Percentiles rank a stretch among this genome's conserved stretches.
Evolutionary conservation across 2,113 vertebrate genomes (phyloP).

Genomic region (Mirounga angustirostris): DNA sequence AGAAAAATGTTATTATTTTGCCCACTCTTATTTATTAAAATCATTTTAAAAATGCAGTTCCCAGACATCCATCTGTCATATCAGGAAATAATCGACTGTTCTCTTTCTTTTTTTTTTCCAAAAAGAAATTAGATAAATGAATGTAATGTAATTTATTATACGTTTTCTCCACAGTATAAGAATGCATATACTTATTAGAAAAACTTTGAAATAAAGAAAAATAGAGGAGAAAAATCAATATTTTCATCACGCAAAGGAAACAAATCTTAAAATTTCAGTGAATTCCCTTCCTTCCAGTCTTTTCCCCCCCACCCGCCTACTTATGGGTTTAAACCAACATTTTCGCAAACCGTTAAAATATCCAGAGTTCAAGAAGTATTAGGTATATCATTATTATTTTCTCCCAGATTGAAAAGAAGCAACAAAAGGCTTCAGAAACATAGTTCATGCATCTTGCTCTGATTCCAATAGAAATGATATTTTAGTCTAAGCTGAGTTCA

Average conservation of each 20-base stretch:
- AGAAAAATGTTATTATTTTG: slow-evolving; percentile 83
- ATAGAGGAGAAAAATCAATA: slow-evolving; percentile 11
- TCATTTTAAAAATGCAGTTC: slow-evolving; percentile 72
- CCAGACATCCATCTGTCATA: slow-evolving; percentile 81
- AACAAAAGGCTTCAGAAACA: background rate
- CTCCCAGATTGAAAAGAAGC: background rate
- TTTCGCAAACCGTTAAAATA: slow-evolving; percentile 33
- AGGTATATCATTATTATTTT: background rate
- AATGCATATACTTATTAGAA: slow-evolving; percentile 31
- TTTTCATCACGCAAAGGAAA: background rate
- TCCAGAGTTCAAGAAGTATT: background rate
- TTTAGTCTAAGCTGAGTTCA: slow-evolving; percentile 48
- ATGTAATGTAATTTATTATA: slow-evolving; percentile 47
- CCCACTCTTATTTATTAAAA: slow-evolving; percentile 79
- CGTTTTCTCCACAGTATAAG: slow-evolving; percentile 43
- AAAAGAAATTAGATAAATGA: slow-evolving; percentile 63
- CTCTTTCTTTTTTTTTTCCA: slow-evolving; percentile 42
- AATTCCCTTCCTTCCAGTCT: slow-evolving; percentile 10
- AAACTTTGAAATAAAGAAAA: slow-evolving; percentile 53
- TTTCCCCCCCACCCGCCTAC: rapidly evolving
- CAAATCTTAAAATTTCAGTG: slow-evolving; percentile 21
- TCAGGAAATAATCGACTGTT: slow-evolving; percentile 77
- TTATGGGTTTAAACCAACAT: background rate
- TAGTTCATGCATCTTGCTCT: slow-evolving; percentile 4
- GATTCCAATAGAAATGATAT: slow-evolving; percentile 36